Evolutionary conservation across 2,797 vertebrate genomes (phyloP).

Genomic region (Artibeus jamaicensis): DNA sequence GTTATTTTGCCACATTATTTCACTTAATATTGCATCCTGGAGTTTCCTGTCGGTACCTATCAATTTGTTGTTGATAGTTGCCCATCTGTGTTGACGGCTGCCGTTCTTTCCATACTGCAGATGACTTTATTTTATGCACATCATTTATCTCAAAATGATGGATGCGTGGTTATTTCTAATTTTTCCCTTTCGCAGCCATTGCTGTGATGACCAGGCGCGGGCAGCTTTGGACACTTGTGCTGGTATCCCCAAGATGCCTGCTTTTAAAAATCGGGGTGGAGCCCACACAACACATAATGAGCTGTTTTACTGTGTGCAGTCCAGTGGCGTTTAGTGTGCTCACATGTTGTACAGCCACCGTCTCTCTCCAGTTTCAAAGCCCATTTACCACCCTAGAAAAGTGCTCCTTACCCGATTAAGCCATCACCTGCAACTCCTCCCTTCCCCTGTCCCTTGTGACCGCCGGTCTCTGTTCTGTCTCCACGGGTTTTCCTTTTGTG

Average conservation of each 20-base stretch:
- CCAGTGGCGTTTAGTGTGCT: background rate
- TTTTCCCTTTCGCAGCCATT: background rate
- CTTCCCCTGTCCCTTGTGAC: background rate
- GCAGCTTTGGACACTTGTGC: background rate
- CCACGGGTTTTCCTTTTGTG: background rate
- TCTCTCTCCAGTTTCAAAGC: background rate
- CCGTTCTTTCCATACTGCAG: background rate
- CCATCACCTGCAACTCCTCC: background rate
- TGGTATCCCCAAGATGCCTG: background rate
- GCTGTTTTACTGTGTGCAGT: background rate
- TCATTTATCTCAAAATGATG: background rate
- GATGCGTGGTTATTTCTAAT: background rate
- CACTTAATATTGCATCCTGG: background rate
- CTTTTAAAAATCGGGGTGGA: background rate
- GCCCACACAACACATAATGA: background rate
- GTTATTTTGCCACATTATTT: background rate
- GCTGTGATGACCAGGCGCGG: background rate
- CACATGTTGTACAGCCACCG: background rate
- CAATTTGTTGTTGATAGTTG: background rate
- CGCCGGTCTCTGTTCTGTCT: background rate
- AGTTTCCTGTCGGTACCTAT: background rate
- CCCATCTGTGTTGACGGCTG: background rate
- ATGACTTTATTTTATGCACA: background rate
- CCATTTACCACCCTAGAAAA: background rate
- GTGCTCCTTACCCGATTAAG: background rate